A percentile compares a stretch with the other conserved stretches of the same genome.
Conservation (phyloP, 35 echinoderm and acorn worm genomes). For the Diadema setosum region DNA sequence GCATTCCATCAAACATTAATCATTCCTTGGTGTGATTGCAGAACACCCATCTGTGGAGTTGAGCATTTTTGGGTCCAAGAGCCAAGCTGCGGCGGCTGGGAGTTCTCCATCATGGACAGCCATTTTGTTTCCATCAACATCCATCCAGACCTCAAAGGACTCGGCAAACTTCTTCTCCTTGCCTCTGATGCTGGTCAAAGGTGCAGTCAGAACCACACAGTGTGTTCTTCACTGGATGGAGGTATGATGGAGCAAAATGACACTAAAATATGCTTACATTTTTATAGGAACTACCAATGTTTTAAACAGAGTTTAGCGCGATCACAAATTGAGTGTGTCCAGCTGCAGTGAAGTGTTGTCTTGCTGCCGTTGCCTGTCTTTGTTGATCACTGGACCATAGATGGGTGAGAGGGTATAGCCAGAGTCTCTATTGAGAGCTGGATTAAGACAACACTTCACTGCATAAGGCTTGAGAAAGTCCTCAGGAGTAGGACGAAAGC, state of each 20-base stretch:
- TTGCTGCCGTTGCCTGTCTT: too few relatives aligned
- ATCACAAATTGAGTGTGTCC: background rate
- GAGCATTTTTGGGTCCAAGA: constrained; percentile 7
- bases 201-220: constrained; percentile 22
- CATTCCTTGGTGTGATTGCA: too few relatives aligned
- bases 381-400: too few relatives aligned
- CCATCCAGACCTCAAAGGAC: background rate
- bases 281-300: background rate
- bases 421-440: too few relatives aligned
- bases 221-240: constrained; percentile 48
- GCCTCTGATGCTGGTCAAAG: constrained; percentile 59
- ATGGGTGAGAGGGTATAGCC: too few relatives aligned
- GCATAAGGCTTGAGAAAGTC: too few relatives aligned
- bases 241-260: background rate
- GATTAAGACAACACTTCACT: too few relatives aligned
- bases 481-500: too few relatives aligned
- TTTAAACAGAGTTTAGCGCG: background rate
- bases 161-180: background rate
- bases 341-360: too few relatives aligned
- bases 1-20: too few relatives aligned
- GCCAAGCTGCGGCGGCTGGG: background rate
- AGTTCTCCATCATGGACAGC: background rate
- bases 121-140: constrained; percentile 15
- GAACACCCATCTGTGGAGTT: constrained; percentile 33
- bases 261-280: background rate